Conservation (phyloP, 2,797 vertebrate genomes). For the Thunnus albacares region DNA sequence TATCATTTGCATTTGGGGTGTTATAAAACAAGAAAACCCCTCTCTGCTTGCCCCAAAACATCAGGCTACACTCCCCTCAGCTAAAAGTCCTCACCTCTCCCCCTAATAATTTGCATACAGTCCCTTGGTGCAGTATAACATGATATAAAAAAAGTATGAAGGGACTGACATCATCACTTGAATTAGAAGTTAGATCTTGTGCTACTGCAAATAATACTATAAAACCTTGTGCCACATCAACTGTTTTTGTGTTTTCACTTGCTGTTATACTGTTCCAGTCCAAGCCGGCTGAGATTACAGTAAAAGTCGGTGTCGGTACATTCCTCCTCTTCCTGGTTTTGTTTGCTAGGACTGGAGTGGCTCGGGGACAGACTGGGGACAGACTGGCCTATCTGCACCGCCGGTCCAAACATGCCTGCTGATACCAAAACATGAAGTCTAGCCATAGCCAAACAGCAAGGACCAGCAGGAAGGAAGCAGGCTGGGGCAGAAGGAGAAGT, state of each 20-base stretch:
- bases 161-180: background rate
- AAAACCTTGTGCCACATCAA: conserved; percentile 3
- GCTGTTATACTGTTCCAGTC: conserved; percentile 50
- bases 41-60: background rate
- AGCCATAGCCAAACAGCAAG: conserved; percentile 42
- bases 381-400: conserved; percentile 64
- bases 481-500: conserved; percentile 19
- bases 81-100: background rate
- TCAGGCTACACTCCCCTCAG: no score
- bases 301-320: conserved; percentile 66
- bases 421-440: conserved; percentile 74
- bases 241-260: conserved; percentile 46
- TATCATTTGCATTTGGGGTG: background rate
- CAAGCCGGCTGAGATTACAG: conserved; percentile 67
- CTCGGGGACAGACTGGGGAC: conserved; percentile 67
- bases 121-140: background rate
- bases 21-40: background rate
- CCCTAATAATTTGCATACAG: background rate
- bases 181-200: background rate
- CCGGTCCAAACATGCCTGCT: conserved; percentile 54
- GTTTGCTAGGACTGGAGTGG: conserved; percentile 70
- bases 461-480: conserved; percentile 68
- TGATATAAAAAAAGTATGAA: background rate
- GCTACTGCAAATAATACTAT: background rate
- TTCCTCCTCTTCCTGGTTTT: conserved; percentile 87